A percentile compares a stretch with the other conserved stretches of the same genome.
Evolutionary conservation across 2,888 invertebrate species (phyloP).

Genomic region (Lissonota sp.): DNA sequence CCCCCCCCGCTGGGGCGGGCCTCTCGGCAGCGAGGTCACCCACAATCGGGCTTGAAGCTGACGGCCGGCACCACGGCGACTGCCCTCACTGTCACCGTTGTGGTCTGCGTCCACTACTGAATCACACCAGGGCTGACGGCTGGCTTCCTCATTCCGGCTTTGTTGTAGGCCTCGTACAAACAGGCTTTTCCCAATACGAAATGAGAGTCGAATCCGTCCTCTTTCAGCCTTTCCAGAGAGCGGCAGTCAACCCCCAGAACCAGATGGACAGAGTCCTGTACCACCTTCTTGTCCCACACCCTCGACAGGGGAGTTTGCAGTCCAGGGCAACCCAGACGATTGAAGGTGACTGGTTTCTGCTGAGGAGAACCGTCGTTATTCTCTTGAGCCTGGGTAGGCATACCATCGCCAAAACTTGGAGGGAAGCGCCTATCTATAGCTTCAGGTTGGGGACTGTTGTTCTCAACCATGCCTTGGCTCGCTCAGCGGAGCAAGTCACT

Average conservation of each 20-base stretch:
- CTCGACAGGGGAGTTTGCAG: background rate
- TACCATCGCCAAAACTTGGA: too few relatives aligned
- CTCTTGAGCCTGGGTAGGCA: too few relatives aligned
- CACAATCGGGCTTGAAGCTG: too few relatives aligned
- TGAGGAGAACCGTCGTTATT: too few relatives aligned
- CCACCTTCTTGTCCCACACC: conserved; percentile 52
- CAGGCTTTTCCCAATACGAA: background rate
- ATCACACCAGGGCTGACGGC: background rate
- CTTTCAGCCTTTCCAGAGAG: conserved; percentile 28
- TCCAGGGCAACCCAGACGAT: too few relatives aligned
- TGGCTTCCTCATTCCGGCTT: background rate
- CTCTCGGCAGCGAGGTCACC: too few relatives aligned
- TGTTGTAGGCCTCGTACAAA: background rate
- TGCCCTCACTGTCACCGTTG: too few relatives aligned
- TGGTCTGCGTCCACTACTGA: too few relatives aligned
- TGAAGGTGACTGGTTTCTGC: too few relatives aligned
- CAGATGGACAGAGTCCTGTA: conserved; percentile 48
- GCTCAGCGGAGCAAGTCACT: conserved; percentile 39
- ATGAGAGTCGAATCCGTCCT: background rate
- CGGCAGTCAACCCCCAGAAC: conserved; percentile 56
- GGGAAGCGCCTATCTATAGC: conserved; percentile 6
- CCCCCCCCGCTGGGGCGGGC: too few relatives aligned
- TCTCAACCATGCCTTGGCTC: conserved; percentile 16
- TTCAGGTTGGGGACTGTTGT: background rate
- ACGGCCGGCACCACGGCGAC: too few relatives aligned